Percentiles rank a stretch among this genome's conserved stretches.
These are phyloP conservation scores for Apostichopus parvimensis DNA, from an alignment of 35 echinoderm and acorn worm genomes.

Conservation along the genomic window DNA sequence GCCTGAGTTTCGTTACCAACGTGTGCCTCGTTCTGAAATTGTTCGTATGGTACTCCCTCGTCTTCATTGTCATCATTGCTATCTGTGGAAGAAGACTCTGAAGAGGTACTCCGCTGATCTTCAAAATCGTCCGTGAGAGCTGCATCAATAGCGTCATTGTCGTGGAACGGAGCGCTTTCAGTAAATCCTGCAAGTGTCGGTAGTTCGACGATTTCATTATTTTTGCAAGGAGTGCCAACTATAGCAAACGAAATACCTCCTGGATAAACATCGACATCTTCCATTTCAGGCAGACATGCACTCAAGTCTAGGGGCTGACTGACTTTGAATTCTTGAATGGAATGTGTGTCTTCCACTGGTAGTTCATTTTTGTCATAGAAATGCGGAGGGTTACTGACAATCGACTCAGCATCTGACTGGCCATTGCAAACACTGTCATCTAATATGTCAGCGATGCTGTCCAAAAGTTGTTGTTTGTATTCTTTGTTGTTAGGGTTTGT, in stretches of 20 bases:
- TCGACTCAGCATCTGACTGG: background rate
- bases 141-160: background rate
- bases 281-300: background rate
- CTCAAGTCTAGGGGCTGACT: background rate
- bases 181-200: background rate
- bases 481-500: background rate
- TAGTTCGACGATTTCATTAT: background rate
- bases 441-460: conserved; percentile 8
- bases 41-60: conserved; percentile 26
- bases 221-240: conserved; percentile 18
- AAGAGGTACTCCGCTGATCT: background rate
- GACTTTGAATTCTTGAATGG: background rate
- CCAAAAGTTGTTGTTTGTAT: background rate
- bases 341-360: background rate
- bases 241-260: conserved; percentile 24
- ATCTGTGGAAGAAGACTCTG: conserved; percentile 7
- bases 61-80: background rate
- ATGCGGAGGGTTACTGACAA: conserved; percentile 19
- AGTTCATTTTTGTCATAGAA: conserved; percentile 9
- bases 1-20: background rate
- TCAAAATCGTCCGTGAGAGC: background rate
- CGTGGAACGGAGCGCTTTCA: background rate
- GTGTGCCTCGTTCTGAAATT: conserved; percentile 10
- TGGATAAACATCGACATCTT: background rate
- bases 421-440: background rate